These are phyloP conservation scores for Chamaea fasciata DNA, from an alignment of 2,113 vertebrate species.

Conservation along the genomic window DNA sequence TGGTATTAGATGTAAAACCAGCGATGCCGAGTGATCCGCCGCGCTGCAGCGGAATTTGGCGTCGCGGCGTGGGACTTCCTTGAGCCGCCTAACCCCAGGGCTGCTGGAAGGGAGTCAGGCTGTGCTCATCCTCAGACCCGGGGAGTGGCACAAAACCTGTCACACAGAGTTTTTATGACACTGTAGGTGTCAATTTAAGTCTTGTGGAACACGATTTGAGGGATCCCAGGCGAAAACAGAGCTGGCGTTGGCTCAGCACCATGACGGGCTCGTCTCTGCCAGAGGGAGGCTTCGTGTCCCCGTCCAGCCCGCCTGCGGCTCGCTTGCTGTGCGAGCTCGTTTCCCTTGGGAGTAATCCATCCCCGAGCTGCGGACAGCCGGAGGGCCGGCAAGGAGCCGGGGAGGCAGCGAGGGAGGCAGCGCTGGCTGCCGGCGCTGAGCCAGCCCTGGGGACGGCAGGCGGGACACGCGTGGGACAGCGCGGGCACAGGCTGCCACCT, in stretches of 20 bases:
- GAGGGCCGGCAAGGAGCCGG: neutral
- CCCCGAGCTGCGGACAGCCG: neutral
- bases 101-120: neutral
- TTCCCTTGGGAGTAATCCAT: fast-evolving
- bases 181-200: neutral
- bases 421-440: fast-evolving
- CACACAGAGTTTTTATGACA: neutral
- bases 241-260: neutral
- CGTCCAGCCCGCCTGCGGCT: neutral
- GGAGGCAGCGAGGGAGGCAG: neutral
- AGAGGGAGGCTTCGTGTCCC: neutral
- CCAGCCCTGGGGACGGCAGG: neutral
- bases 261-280: neutral
- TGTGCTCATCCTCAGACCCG: neutral
- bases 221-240: neutral
- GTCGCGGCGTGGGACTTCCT: neutral
- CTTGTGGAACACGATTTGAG: neutral
- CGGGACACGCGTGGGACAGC: neutral
- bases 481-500: neutral
- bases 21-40: neutral
- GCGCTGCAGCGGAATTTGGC: neutral
- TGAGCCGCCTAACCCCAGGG: fast-evolving
- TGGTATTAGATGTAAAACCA: neutral
- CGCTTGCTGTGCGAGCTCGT: fast-evolving
- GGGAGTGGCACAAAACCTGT: neutral